Percentiles rank a stretch among this genome's conserved stretches.
Evolutionary conservation across 2,888 invertebrate genomes (phyloP).

Genomic region (Brenthis hecate): DNA sequence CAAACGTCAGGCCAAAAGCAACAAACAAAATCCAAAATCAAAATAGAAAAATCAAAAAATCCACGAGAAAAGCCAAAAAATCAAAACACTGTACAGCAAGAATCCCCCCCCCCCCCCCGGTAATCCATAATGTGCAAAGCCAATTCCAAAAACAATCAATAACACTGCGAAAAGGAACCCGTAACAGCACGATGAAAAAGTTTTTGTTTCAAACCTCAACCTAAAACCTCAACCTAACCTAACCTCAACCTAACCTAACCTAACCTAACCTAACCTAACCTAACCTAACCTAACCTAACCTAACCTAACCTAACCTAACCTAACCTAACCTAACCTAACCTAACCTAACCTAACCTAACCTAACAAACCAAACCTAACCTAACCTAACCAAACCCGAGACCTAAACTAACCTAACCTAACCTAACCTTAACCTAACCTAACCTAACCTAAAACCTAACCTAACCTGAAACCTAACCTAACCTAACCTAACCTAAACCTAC

Average conservation of each 20-base stretch:
- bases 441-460: too few species aligned
- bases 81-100: too few species aligned
- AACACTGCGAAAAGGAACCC: too few species aligned
- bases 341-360: conserved; percentile 33
- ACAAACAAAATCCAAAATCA: too few species aligned
- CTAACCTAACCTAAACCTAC: conserved; percentile 33
- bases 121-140: too few species aligned
- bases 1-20: too few species aligned
- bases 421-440: conserved; percentile 31
- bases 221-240: conserved; percentile 39
- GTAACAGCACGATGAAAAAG: too few species aligned
- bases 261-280: conserved; percentile 36
- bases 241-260: conserved; percentile 38
- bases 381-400: conserved; percentile 30
- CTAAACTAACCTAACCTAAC: conserved; percentile 28
- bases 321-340: conserved; percentile 28
- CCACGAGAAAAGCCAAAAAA: too few species aligned
- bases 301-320: conserved; percentile 31
- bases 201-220: too few species aligned
- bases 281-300: conserved; percentile 36
- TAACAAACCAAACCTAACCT: conserved; percentile 32
- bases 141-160: too few species aligned
- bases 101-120: too few species aligned
- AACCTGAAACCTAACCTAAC: conserved; percentile 30
- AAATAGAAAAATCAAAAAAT: too few species aligned